Conservation (phyloP, 2,113 vertebrate genomes). For the Stomatorhinus ivindoensis region DNA sequence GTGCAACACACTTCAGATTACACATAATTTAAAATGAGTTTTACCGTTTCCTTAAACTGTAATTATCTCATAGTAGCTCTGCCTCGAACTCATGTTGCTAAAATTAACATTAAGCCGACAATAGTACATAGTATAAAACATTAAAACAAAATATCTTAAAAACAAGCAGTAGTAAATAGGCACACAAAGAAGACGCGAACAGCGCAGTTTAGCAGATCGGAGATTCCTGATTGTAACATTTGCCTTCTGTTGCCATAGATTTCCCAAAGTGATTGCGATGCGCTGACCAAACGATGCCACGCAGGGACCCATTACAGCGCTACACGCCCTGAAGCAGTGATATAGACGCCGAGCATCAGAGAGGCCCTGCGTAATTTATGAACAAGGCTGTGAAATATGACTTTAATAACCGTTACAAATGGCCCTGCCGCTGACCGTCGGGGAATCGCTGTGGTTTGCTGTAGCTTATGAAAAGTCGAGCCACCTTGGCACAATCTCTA, state of each 20-base stretch:
- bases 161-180: not conserved
- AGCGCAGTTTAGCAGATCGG: not conserved
- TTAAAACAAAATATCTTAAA: not conserved
- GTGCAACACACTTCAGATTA: not conserved
- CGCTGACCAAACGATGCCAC: not conserved
- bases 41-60: not conserved
- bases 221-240: not conserved
- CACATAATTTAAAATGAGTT: not conserved
- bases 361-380: conserved; percentile 26
- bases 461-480: conserved; percentile 19
- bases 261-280: not conserved
- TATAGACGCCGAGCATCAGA: conserved; percentile 23
- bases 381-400: conserved; percentile 34
- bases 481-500: conserved; percentile 20
- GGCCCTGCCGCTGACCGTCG: conserved; percentile 11
- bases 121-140: not conserved
- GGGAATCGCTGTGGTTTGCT: conserved; percentile 10
- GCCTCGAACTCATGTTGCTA: not conserved
- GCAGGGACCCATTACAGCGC: not conserved
- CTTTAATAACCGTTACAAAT: conserved; percentile 39
- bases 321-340: conserved; percentile 9
- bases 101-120: not conserved
- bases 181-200: not conserved
- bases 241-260: not conserved
- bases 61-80: not conserved